Percentiles rank a stretch among this genome's conserved stretches.
Evolutionary conservation across 2,113 vertebrate genomes (phyloP).

Genomic region (Caretta caretta): DNA sequence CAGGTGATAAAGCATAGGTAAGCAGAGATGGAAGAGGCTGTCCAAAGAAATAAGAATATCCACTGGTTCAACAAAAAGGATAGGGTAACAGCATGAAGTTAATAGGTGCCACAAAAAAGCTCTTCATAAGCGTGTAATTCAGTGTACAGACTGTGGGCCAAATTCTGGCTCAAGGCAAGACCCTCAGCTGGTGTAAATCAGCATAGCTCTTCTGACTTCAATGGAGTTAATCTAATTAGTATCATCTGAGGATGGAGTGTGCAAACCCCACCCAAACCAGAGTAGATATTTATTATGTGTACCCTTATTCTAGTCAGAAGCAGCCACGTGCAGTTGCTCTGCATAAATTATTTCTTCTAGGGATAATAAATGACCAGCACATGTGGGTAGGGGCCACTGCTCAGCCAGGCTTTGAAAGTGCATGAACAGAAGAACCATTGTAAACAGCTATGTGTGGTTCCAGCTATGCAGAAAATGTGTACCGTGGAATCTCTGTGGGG

Average conservation of each 20-base stretch:
- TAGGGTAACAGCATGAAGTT: rapidly evolving
- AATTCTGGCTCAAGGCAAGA: neutral
- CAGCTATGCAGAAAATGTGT: neutral
- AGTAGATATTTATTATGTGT: neutral
- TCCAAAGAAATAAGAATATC: slow-evolving; percentile 30
- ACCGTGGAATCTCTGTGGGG: neutral
- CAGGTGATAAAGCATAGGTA: slow-evolving; percentile 44
- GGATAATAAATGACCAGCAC: neutral
- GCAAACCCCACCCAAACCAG: neutral
- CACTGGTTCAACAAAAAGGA: slow-evolving; percentile 48
- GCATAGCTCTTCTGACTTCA: neutral
- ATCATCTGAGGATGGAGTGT: neutral
- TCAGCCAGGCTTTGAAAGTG: neutral
- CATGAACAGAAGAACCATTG: neutral
- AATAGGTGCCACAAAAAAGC: neutral
- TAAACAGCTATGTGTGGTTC: neutral
- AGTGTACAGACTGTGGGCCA: neutral
- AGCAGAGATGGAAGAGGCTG: neutral
- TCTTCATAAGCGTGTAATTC: neutral
- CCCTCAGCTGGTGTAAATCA: neutral
- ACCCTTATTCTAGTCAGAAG: neutral
- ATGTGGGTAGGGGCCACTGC: neutral
- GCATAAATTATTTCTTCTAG: neutral
- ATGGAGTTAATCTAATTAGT: neutral
- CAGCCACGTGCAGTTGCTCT: neutral